Percentiles rank a stretch among this genome's conserved stretches.
Conservation (phyloP, 2,113 vertebrate species). For the Malurus elegans region DNA sequence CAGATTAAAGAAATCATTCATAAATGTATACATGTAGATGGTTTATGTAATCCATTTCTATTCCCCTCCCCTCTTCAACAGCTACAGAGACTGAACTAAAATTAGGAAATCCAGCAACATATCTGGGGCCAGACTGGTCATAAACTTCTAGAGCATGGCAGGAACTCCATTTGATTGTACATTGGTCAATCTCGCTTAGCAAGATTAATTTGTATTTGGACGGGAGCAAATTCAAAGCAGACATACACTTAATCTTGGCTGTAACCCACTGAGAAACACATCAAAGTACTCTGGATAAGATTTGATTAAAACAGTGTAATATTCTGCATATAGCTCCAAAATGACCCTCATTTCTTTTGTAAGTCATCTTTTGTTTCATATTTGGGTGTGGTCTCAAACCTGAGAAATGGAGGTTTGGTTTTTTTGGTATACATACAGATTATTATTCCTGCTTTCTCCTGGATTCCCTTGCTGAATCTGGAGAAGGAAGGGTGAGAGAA, state of each 20-base stretch:
- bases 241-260: background rate
- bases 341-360: background rate
- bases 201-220: background rate
- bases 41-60: background rate
- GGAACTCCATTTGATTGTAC: background rate
- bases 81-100: background rate
- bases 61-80: background rate
- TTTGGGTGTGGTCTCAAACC: background rate
- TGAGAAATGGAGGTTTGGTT: fast-evolving
- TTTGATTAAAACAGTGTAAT: background rate
- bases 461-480: background rate
- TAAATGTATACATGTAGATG: background rate
- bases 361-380: background rate
- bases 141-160: background rate
- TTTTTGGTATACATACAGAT: fast-evolving
- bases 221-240: background rate
- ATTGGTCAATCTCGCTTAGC: background rate
- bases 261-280: background rate
- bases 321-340: background rate
- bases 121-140: background rate
- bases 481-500: background rate
- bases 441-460: background rate
- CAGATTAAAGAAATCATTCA: background rate
- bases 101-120: background rate
- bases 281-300: background rate